Conservation (phyloP, 2,113 vertebrate genomes). For the Bucco capensis region DNA sequence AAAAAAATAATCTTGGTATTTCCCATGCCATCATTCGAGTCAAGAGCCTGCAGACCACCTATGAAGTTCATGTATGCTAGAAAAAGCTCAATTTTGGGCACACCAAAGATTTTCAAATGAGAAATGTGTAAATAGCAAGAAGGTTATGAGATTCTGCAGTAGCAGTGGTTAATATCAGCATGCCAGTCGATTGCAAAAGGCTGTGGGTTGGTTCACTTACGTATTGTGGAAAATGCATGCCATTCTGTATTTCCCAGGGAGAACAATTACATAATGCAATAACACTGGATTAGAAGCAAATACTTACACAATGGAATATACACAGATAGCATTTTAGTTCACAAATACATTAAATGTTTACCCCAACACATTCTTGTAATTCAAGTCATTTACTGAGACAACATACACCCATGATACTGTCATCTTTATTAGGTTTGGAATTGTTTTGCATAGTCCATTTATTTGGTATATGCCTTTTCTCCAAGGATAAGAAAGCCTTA, state of each 20-base stretch:
- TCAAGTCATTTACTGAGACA: slow-evolving; percentile 60
- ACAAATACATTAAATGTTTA: slow-evolving; percentile 71
- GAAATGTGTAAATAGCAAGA: slow-evolving; percentile 74
- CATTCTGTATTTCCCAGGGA: slow-evolving; percentile 86
- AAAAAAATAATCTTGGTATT: slow-evolving; percentile 70
- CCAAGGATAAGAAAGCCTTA: neutral
- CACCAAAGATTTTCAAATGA: slow-evolving; percentile 74
- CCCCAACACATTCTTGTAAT: slow-evolving; percentile 52
- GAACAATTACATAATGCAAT: slow-evolving; percentile 88
- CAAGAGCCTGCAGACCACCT: slow-evolving; percentile 72
- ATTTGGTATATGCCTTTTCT: slow-evolving; percentile 42
- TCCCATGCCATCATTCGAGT: slow-evolving; percentile 79
- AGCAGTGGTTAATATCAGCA: slow-evolving; percentile 86
- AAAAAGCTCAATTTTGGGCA: slow-evolving; percentile 67
- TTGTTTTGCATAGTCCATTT: slow-evolving; percentile 12
- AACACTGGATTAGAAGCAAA: slow-evolving; percentile 87
- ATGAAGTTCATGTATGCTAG: slow-evolving; percentile 69
- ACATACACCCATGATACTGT: slow-evolving; percentile 39
- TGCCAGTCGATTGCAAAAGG: slow-evolving; percentile 83
- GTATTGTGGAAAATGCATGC: slow-evolving; percentile 93
- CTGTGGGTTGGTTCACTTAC: slow-evolving; percentile 85
- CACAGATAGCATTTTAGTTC: slow-evolving; percentile 80
- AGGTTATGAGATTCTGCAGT: slow-evolving; percentile 77
- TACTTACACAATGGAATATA: slow-evolving; percentile 79
- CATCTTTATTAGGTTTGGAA: neutral